Percentiles rank a stretch among this genome's conserved stretches.
These are phyloP conservation scores for Diadema setosum DNA, from an alignment of 35 echinoderm and acorn worm species.

Conservation along the genomic window DNA sequence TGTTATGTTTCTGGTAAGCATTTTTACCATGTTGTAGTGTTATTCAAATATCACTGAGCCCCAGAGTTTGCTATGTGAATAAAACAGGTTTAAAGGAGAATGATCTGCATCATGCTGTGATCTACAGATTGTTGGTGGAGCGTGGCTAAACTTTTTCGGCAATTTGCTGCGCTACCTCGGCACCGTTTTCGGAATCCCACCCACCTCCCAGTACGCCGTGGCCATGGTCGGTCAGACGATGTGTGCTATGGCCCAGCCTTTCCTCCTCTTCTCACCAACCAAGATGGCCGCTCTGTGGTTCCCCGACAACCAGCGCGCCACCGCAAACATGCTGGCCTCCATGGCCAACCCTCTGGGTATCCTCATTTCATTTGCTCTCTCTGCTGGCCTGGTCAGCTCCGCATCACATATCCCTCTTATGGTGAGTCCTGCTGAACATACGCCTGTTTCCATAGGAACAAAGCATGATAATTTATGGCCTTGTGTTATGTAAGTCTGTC, in stretches of 20 bases:
- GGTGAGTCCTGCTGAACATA: too few relatives aligned
- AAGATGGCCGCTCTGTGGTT: conserved; percentile 94
- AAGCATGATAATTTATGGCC: too few relatives aligned
- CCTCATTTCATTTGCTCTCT: conserved; percentile 67
- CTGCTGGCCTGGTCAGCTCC: conserved; percentile 49
- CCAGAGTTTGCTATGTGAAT: too few relatives aligned
- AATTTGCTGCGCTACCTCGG: conserved; percentile 57
- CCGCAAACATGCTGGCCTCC: conserved; percentile 80
- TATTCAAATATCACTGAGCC: too few relatives aligned
- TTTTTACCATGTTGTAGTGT: too few relatives aligned
- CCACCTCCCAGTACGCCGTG: conserved; percentile 43
- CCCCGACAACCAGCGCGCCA: conserved; percentile 71
- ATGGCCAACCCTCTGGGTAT: conserved; percentile 93
- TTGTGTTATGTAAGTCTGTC: too few relatives aligned
- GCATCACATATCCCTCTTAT: conserved; percentile 76
- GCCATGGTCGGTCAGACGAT: conserved; percentile 79
- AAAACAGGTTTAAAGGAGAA: neutral
- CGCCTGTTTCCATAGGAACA: too few relatives aligned
- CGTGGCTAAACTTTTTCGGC: conserved; percentile 78
- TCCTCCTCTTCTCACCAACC: conserved; percentile 87
- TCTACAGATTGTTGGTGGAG: conserved; percentile 72
- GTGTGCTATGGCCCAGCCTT: conserved; percentile 80
- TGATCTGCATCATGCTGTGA: neutral
- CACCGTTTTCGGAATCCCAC: conserved; percentile 34
- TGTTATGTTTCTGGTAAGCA: too few relatives aligned